A percentile compares a stretch with the other conserved stretches of the same genome.
Evolutionary conservation across 2,888 invertebrate genomes (phyloP).

Genomic region (Pardosa pseudoannulata): DNA sequence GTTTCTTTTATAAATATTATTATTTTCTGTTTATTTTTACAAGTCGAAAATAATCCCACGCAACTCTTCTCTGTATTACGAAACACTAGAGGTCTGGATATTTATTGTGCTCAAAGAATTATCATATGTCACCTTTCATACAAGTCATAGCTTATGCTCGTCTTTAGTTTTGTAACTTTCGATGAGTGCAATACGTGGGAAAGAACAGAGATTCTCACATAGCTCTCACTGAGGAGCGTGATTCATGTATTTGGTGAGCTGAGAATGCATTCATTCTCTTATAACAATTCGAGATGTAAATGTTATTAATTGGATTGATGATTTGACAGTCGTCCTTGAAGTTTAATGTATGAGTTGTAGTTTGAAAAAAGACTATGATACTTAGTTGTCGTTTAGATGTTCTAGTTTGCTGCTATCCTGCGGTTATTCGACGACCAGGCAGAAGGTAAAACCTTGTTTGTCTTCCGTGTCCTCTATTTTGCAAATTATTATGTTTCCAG

Average conservation of each 20-base stretch:
- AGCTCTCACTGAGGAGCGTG: not conserved
- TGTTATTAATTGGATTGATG: conserved; percentile 2
- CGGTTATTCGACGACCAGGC: not conserved
- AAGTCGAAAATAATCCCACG: no score
- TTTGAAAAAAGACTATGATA: not conserved
- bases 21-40: no score
- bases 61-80: not conserved
- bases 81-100: not conserved
- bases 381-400: not conserved
- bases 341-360: not conserved
- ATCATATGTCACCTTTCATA: conserved; percentile 5
- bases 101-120: not conserved
- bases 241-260: not conserved
- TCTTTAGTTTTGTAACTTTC: not conserved
- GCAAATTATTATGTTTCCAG: no score
- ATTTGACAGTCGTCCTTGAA: not conserved
- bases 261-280: not conserved
- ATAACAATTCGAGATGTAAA: not conserved
- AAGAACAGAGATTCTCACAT: not conserved
- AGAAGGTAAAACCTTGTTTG: no score
- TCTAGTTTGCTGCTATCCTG: not conserved
- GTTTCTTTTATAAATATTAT: no score
- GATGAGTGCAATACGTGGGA: not conserved
- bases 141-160: not conserved
- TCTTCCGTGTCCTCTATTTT: no score